Evolutionary conservation across 2,113 vertebrate genomes (phyloP).

Genomic region (Pygathrix nemaeus): DNA sequence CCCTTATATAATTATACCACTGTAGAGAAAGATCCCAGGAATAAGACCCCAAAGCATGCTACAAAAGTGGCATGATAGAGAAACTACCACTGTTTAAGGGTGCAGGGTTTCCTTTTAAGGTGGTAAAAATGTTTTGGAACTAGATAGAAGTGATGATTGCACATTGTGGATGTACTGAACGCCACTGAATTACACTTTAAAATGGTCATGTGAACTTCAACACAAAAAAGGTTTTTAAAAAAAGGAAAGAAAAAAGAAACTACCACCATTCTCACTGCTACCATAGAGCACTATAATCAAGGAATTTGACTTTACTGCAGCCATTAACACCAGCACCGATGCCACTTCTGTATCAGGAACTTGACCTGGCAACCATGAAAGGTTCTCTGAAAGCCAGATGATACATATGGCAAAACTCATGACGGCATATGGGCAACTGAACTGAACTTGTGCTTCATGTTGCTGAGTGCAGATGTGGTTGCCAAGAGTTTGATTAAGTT

Average conservation of each 20-base stretch:
- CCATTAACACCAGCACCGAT: neutral
- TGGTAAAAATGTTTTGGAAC: neutral
- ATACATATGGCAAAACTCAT: neutral
- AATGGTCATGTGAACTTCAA: neutral
- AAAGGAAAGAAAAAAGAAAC: neutral
- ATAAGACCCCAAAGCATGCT: neutral
- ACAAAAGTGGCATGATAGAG: neutral
- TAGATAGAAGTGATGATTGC: neutral
- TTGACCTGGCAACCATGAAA: neutral
- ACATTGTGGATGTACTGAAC: neutral
- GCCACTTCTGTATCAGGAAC: neutral
- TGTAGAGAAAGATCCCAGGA: neutral
- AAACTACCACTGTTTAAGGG: neutral
- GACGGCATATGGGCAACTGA: neutral
- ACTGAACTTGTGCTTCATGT: neutral
- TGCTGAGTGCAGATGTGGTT: neutral
- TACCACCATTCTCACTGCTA: neutral
- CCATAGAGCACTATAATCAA: neutral
- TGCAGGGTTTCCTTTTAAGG: neutral
- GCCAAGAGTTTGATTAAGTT: neutral
- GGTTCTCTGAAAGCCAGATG: neutral
- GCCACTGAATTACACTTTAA: neutral
- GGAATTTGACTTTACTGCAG: neutral
- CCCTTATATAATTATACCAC: neutral
- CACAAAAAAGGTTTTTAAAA: neutral